Percentiles rank a stretch among this genome's conserved stretches.
Evolutionary conservation across 2,797 vertebrate genomes (phyloP).

Genomic region (Limnodromus scolopaceus): DNA sequence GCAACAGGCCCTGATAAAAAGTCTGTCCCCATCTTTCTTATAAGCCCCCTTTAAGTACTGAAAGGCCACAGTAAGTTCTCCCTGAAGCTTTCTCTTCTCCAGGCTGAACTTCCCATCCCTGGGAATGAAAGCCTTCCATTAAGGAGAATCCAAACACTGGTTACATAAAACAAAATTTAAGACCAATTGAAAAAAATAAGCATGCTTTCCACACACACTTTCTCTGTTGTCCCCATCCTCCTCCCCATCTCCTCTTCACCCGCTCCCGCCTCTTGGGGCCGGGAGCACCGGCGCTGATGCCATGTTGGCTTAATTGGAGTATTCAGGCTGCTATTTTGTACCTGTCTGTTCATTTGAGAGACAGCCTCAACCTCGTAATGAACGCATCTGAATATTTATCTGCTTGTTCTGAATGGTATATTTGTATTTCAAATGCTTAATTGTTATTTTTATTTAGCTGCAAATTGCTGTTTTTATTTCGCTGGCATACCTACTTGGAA

Average conservation of each 20-base stretch:
- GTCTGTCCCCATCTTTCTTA: no score
- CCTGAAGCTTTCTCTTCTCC: not conserved
- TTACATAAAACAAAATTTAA: not conserved
- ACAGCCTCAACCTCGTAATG: not conserved
- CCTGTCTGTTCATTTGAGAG: conserved; percentile 47
- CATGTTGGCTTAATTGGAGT: not conserved
- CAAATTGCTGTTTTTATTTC: conserved; percentile 57
- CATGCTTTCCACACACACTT: fast-evolving
- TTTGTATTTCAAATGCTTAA: conserved; percentile 56
- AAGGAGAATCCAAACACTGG: not conserved
- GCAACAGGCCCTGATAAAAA: not conserved
- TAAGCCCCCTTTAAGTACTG: not conserved
- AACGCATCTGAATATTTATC: conserved; percentile 27
- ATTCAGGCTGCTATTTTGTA: conserved; percentile 1
- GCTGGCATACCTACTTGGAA: not conserved
- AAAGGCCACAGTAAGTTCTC: not conserved
- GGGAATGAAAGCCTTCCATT: not conserved
- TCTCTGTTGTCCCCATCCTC: not conserved
- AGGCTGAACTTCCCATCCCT: not conserved
- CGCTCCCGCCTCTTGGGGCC: not conserved
- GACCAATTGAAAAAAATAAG: no score
- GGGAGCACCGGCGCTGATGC: not conserved
- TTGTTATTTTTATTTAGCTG: conserved; percentile 65
- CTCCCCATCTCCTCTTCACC: not conserved
- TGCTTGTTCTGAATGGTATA: not conserved